Evolutionary conservation across 1,140 invertebrate species (phyloP).

Genomic region (Diorhabda carinulata): DNA sequence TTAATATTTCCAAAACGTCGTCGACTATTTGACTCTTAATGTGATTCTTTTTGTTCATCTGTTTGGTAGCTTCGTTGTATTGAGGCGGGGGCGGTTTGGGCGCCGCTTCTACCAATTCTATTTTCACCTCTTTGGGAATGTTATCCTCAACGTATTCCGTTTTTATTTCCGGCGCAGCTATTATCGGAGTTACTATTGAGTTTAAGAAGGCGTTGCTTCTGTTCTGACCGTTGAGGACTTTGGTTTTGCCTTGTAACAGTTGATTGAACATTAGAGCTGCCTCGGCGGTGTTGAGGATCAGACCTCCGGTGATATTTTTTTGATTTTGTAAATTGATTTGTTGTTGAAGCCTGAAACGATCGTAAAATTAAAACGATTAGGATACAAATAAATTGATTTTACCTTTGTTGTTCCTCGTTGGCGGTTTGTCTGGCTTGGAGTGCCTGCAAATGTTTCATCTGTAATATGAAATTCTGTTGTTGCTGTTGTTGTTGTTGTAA

Average conservation of each 20-base stretch:
- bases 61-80: conserved; percentile 69
- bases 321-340: conserved; percentile 47
- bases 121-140: conserved; percentile 42
- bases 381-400: neutral
- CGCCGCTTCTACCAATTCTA: conserved; percentile 44
- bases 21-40: conserved; percentile 86
- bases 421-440: conserved; percentile 37
- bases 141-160: conserved; percentile 44
- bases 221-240: conserved; percentile 41
- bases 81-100: conserved; percentile 58
- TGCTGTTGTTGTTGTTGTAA: conserved; percentile 43
- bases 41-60: conserved; percentile 57
- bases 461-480: conserved; percentile 40
- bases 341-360: conserved; percentile 42
- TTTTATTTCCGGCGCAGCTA: conserved; percentile 35
- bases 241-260: conserved; percentile 43
- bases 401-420: conserved; percentile 41
- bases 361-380: neutral
- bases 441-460: conserved; percentile 46
- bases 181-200: conserved; percentile 43
- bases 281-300: conserved; percentile 40
- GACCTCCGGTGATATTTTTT: conserved; percentile 38
- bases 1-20: conserved; percentile 92
- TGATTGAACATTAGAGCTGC: conserved; percentile 48
- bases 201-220: conserved; percentile 52